phyloP scores from a whole-genome alignment of 2,113 vertebrate species.

The Poeciliopsis occidentalis region DNA sequence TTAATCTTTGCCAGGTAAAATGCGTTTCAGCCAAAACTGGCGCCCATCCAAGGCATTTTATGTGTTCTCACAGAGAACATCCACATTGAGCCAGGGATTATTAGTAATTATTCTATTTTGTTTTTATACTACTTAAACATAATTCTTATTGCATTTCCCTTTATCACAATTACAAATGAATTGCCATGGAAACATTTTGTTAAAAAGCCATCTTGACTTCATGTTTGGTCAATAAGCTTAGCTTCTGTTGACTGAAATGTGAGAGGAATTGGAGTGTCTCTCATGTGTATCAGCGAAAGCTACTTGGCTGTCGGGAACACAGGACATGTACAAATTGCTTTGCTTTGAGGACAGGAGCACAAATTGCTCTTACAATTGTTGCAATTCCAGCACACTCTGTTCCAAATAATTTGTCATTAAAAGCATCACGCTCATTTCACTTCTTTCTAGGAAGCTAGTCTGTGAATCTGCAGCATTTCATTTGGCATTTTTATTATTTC shows the following conservation, averaged over 20 bases:
- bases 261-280: background rate
- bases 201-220: background rate
- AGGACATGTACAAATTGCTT: conserved; percentile 1
- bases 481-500: background rate
- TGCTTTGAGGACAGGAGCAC: background rate
- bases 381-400: background rate
- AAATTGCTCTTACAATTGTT: background rate
- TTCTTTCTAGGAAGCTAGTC: background rate
- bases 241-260: background rate
- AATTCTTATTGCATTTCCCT: background rate
- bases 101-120: background rate
- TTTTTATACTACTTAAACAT: background rate
- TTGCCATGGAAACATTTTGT: background rate
- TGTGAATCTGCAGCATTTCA: background rate
- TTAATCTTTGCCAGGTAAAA: background rate
- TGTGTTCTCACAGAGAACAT: background rate
- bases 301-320: background rate
- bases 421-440: background rate
- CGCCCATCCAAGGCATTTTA: background rate
- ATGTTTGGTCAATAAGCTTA: background rate
- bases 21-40: background rate
- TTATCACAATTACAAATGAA: background rate
- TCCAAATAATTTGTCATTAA: background rate
- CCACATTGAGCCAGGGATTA: no score
- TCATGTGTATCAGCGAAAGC: background rate